Evolutionary conservation across 2,888 invertebrate genomes (phyloP), one percentile per base, ranked within the genome.

Genomic region (Sinodicranocentrus sp.): DNA sequence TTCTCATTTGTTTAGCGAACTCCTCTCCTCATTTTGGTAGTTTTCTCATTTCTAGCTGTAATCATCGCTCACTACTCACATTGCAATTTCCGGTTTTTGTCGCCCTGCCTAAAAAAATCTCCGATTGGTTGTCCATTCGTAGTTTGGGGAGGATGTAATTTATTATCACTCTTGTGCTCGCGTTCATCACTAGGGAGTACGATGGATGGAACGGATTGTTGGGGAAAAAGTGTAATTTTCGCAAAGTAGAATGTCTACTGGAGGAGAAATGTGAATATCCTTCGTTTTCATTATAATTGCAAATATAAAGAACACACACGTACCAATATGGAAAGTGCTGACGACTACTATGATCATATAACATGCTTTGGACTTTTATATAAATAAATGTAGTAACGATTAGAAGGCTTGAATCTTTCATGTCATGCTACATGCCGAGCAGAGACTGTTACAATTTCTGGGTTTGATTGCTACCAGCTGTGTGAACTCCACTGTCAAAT

Each of bases 31-130:
- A 15, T 28, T 63, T 52, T 19, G 13, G 61, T 73, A 65, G 54
- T 67, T 80, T 72, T 26, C 44, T 63, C 63, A 44, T 63, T 48
- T 48, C 63, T 19, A 73, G 25, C 52, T 61, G 33, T 70, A 83
- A 68, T 70, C 77, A 83, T 70, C 61, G 63, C 68, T 28, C 19
- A 43, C 25, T 43, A 44, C 61, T 82, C 76, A 71, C 71, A 71
- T 71, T 54, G 76, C 71, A 83, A 83, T 83, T 83, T 83, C 83
- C 83, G 83, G 83, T 71, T 54, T 48, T 52, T 77, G 71, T 76
- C 54, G 63, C 83, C 57, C 76, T 61, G 73, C 82, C 75, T 76
- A 61, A 59, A 82, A 61, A 70, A 82, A 75, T 44, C 57, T 63
- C 61, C 71, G 57, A 76, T 83, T 82, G 44, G 71, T 19, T 65